These are phyloP conservation scores for Heliconius hewitsoni DNA, from an alignment of 1,140 invertebrate genomes.

Conservation along the genomic window DNA sequence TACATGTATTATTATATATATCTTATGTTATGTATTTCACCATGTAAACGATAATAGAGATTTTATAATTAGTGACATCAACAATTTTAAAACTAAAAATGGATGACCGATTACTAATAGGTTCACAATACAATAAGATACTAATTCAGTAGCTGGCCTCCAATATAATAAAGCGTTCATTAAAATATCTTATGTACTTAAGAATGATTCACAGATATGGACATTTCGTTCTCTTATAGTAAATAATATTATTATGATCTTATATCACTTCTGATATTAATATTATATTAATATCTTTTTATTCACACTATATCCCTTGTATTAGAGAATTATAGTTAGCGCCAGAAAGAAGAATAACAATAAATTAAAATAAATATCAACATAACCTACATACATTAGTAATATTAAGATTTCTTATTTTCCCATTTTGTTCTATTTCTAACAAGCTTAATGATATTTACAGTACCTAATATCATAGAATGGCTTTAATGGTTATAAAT, in stretches of 20 bases:
- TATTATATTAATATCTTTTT: not conserved
- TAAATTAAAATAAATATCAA: not conserved
- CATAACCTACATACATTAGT: too few relatives aligned
- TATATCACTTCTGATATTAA: conserved; percentile 21
- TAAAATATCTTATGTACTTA: conserved; percentile 35
- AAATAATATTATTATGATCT: conserved; percentile 15
- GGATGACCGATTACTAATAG: conserved; percentile 1
- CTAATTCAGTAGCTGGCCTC: conserved; percentile 4
- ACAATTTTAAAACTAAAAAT: conserved; percentile 29
- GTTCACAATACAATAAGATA: not conserved
- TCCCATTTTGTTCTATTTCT: not conserved
- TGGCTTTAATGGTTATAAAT: too few relatives aligned
- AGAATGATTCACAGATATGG: conserved; percentile 36
- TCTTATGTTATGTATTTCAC: conserved; percentile 14
- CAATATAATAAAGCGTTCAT: conserved; percentile 53
- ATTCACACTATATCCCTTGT: conserved; percentile 12
- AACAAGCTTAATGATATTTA: too few relatives aligned
- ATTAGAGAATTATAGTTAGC: not conserved
- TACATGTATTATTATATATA: conserved; percentile 22
- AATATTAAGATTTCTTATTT: not conserved
- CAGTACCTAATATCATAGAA: too few relatives aligned
- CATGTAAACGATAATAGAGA: conserved; percentile 29
- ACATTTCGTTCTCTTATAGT: conserved; percentile 30
- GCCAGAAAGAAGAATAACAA: not conserved
- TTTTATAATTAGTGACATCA: conserved; percentile 27